Base-by-base conservation (phyloP, 2,113 vertebrate genomes). In the Coreoperca whiteheadi region DNA sequence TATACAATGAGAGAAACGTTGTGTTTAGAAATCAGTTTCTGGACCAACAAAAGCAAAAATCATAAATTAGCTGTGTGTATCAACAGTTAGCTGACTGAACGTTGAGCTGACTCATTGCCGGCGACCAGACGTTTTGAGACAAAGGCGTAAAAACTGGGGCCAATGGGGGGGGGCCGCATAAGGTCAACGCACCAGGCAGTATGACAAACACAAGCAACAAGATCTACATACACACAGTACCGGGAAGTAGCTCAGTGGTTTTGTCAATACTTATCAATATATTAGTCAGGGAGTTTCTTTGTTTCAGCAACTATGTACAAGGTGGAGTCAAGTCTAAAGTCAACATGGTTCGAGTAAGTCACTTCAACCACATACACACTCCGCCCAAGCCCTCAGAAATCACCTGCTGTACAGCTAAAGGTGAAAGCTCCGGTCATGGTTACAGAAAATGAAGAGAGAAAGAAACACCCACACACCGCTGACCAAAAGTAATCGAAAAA, bases 321-420 rank as follows among this genome's bases (percentile, higher is more conserved):
- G 60, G 37, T 74, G 8, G 32, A 48, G 57, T 28, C 10, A 9
- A 34, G 37, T 11, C 34, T 54, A 30, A 37, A 54, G 74, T 81
- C 69, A 87, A 53, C 68, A 81, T 65, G 23, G 34, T 34, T 48
- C 28, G 21, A 48, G 23, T 61, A 37, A 68, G 37, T 54, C 37
- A 72, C 30, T 57, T 32, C n/a, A 64, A 57, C 57, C 67, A 72
- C 53, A 60, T 5, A 30, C 60, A n/a, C 8, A 65, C 68, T 56
- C 61, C 65, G 43, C 77, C 78, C 59, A 60, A 1, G n/a, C 48
- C 53, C 53, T 51, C 69, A 64, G 46, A 54, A 51, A 57, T 39
- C 63, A 41, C 21, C 23, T 43, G 41, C 68, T 41, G n/a, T 9
- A 51, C 46, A 77, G 51, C 28, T 30, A 32, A 30, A 59, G 30